Evolutionary conservation across 2,113 vertebrate species (phyloP), one percentile per base, ranked within the genome.

Genomic region (Halcyon senegalensis): DNA sequence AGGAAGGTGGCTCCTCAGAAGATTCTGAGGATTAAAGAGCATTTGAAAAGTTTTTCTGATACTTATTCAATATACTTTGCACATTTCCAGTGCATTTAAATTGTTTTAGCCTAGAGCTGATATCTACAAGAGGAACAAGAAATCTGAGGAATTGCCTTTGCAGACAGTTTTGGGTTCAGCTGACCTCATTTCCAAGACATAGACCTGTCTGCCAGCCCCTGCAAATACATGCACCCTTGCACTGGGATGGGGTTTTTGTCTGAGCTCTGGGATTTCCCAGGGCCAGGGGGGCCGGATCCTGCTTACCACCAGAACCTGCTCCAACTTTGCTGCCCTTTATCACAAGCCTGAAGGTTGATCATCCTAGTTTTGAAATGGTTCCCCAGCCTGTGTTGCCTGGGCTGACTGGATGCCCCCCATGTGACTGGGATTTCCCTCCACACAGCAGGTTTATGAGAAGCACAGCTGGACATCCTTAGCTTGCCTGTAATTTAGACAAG

Each of bases 231-330:
- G 11, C 10, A 37, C 16, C 19, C 10, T 59, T 43, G n/a, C 17
- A 10, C 56, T n/a, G 31, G 41, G n/a, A 28, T 53, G 27, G 18
- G 30, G 1, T 82, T 31, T 39, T 72, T 2, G 4, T 18, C 35
- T 1, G 4, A 87, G 63, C 63, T 77, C 44, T 30, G 14, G 46
- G 14, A 9, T 51, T 89, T 72, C 37, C 51, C 0, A 0, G 13
- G 11, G 10, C 4, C 5, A 0, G 4, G 15, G 18, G n/a, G n/a
- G 19, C 16, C 3, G 0, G 3, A 63, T 81, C 25, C 74, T 82
- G 73, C 84, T 89, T 82, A 41, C 64, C 13, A 72, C 44, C 41
- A 59, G 55, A 59, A 28, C 11, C 51, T 84, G 77, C 64, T 81
- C 16, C 13, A 31, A 5, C 37, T 59, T 55, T 31, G 48, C 55